phyloP scores from a whole-genome alignment of 2,888 invertebrate genomes.

The Harpalus rufipes region DNA sequence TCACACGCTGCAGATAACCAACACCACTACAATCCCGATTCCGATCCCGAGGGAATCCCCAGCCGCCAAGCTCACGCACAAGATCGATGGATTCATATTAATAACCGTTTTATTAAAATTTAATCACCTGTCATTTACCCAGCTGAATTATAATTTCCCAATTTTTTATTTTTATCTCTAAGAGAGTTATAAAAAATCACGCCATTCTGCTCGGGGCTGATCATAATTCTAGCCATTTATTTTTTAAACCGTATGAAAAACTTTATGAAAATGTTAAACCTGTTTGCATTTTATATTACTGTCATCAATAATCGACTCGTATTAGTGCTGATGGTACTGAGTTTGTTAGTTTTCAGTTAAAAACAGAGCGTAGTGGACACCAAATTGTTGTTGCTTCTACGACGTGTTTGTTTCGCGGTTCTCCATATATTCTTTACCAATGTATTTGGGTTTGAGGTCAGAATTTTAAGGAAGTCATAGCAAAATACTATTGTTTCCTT shows the following conservation, averaged over 20 bases:
- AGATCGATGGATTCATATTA: constrained; percentile 34
- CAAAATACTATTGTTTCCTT: no score
- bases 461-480: no score
- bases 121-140: constrained; percentile 43
- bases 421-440: no score
- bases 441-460: no score
- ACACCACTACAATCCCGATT: neutral
- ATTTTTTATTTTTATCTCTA: constrained; percentile 46
- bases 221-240: neutral
- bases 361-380: no score
- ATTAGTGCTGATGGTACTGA: no score
- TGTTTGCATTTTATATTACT: constrained; percentile 7
- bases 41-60: neutral
- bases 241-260: constrained; percentile 15
- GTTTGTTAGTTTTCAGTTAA: no score
- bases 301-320: no score
- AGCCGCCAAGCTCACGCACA: neutral
- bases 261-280: constrained; percentile 16
- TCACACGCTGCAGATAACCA: constrained; percentile 33
- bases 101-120: constrained; percentile 39
- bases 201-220: neutral
- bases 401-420: no score
- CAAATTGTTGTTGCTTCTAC: no score
- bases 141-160: constrained; percentile 28
- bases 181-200: constrained; percentile 28